Evolutionary conservation across 2,888 invertebrate genomes (phyloP), one percentile per base, ranked within the genome.

Genomic region (Agapostemon virescens): DNA sequence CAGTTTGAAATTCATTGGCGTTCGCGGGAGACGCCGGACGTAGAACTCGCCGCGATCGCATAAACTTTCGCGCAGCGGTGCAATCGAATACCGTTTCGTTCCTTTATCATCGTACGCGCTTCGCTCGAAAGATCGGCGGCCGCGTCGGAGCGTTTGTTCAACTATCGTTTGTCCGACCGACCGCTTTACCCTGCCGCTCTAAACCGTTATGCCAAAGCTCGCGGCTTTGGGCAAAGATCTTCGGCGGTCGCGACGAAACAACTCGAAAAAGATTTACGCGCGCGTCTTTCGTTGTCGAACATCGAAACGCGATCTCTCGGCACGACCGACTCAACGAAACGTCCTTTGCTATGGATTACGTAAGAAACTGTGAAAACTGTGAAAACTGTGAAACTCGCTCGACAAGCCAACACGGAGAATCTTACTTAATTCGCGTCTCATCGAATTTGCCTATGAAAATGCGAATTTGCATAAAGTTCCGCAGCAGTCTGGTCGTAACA

Each of bases 371-470:
- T n/a, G n/a, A n/a, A n/a, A n/a, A n/a, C n/a, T n/a, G n/a, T n/a
- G n/a, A 49, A 49, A 49, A 49, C 9, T 49, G n/a, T 4, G 26
- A 17, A 55, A 17, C 55, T 55, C 23, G 7, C 7, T 15, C 49
- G 49, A n/a, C 49, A n/a, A 4, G 17, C 55, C 55, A 7, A 26
- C 55, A 17, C n/a, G n/a, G n/a, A n/a, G 55, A 55, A 55, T 55
- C 55, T 55, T 15, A 55, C 33, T 55, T 55, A 55, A 33, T 33
- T 63, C 33, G 33, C 20, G 33, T 33, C 33, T 30, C 63, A n/a
- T 63, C 63, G 63, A 63, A 63, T 55, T 55, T 55, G 55, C 55
- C 55, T 55, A 55, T 55, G 55, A 55, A 55, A 55, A 55, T 55
- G 55, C 55, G 55, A 55, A 55, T 55, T 55, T 55, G 55, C 55